Percentiles rank a stretch among this genome's conserved stretches.
These are phyloP conservation scores for Gnathochromis pfefferi DNA, from an alignment of 2,113 vertebrate species.

Conservation along the genomic window DNA sequence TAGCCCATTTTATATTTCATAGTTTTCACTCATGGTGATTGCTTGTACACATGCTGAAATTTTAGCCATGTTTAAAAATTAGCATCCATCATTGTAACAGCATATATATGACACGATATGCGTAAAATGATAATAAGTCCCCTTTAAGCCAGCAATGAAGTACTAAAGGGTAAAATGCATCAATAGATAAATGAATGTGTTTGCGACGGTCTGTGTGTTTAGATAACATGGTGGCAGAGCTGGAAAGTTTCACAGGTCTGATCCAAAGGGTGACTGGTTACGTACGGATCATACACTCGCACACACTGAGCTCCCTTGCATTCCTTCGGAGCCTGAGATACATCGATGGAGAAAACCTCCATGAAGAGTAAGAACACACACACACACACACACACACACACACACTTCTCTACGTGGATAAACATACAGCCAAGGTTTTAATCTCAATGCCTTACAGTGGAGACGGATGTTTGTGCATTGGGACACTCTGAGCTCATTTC, in stretches of 20 bases:
- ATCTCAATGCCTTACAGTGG: neutral
- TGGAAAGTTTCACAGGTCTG: slow-evolving; percentile 94
- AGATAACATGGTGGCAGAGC: slow-evolving; percentile 93
- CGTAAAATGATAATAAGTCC: neutral
- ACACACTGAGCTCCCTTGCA: slow-evolving; percentile 86
- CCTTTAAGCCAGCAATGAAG: neutral
- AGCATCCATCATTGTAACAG: neutral
- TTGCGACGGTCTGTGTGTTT: neutral
- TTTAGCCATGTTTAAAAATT: neutral
- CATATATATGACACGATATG: neutral
- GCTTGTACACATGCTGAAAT: neutral
- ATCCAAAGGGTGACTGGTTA: slow-evolving; percentile 94
- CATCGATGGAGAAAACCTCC: slow-evolving; percentile 86
- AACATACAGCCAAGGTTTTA: neutral
- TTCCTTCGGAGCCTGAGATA: slow-evolving; percentile 90
- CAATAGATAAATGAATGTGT: neutral
- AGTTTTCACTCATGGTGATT: neutral
- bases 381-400: neutral
- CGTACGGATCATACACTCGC: slow-evolving; percentile 89
- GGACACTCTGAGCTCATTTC: neutral
- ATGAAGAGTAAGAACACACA: slow-evolving; percentile 76
- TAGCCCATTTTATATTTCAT: neutral
- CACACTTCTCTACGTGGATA: neutral
- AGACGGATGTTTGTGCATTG: neutral
- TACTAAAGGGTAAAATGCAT: neutral